phyloP scores from a whole-genome alignment of 2,113 vertebrate genomes.

The Mesoclemmys tuberculata region DNA sequence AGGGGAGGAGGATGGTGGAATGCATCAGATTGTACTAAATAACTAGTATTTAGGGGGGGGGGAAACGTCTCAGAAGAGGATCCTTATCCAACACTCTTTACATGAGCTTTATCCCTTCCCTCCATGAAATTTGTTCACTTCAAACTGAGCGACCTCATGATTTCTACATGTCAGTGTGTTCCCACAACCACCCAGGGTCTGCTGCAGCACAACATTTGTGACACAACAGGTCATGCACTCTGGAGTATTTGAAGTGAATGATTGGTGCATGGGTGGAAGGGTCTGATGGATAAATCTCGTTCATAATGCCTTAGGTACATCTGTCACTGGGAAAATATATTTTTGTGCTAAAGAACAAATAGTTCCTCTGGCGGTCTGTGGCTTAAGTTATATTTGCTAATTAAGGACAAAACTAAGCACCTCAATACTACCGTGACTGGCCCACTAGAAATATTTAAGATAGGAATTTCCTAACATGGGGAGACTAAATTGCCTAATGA shows the following conservation, averaged over 20 bases:
- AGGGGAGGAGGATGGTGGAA: neutral
- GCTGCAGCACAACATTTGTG: neutral
- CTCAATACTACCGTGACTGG: accelerated
- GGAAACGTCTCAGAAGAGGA: neutral
- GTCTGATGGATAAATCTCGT: neutral
- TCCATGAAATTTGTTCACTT: neutral
- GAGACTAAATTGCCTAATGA: neutral
- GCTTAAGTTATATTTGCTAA: neutral
- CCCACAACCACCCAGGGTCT: neutral
- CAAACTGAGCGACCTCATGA: neutral
- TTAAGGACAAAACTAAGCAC: neutral
- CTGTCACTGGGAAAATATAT: neutral
- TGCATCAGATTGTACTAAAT: neutral
- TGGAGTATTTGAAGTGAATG: neutral
- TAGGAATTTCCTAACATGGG: neutral
- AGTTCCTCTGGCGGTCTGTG: neutral
- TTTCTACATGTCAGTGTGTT: neutral
- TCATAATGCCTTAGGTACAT: neutral
- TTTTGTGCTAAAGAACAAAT: neutral
- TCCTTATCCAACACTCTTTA: neutral
- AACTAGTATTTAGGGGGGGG: neutral
- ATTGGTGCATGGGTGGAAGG: neutral
- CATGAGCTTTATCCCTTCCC: neutral
- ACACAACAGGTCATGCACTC: neutral
- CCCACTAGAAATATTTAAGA: neutral